Evolutionary conservation across 2,797 vertebrate genomes (phyloP).

Genomic region (Chloroceryle inda): DNA sequence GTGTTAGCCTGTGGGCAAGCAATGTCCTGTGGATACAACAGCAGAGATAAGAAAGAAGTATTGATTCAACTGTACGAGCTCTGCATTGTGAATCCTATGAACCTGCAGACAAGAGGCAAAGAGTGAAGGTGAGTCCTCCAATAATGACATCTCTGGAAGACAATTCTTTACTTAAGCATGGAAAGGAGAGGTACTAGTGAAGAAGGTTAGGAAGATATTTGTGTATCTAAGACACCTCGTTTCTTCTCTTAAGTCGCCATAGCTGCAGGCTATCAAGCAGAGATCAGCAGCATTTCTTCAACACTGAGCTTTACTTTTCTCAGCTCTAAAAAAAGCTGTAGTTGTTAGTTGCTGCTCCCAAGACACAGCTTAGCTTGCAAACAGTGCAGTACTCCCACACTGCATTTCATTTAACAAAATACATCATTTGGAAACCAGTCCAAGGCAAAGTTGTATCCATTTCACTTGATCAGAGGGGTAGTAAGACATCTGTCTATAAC

Average conservation of each 20-base stretch:
- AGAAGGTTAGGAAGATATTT: neutral
- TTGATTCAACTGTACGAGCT: neutral
- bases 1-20: neutral
- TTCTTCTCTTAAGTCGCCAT: neutral
- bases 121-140: neutral
- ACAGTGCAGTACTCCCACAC: conserved; percentile 41
- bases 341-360: conserved; percentile 43
- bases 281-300: conserved; percentile 3
- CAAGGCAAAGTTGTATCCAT: neutral
- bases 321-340: conserved; percentile 14
- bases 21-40: neutral
- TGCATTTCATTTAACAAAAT: neutral
- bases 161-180: neutral
- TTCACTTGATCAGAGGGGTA: neutral
- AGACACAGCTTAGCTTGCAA: conserved; percentile 54
- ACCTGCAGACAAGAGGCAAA: neutral
- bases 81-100: neutral
- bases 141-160: neutral
- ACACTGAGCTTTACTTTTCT: neutral
- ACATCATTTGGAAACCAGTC: neutral
- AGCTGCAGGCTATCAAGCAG: neutral
- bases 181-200: neutral
- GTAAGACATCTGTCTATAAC: neutral
- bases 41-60: neutral
- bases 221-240: neutral